A percentile compares a stretch with the other conserved stretches of the same genome.
These are phyloP conservation scores for Dyspetes luteomarginatus DNA, from an alignment of 2,888 invertebrate species.

Conservation along the genomic window DNA sequence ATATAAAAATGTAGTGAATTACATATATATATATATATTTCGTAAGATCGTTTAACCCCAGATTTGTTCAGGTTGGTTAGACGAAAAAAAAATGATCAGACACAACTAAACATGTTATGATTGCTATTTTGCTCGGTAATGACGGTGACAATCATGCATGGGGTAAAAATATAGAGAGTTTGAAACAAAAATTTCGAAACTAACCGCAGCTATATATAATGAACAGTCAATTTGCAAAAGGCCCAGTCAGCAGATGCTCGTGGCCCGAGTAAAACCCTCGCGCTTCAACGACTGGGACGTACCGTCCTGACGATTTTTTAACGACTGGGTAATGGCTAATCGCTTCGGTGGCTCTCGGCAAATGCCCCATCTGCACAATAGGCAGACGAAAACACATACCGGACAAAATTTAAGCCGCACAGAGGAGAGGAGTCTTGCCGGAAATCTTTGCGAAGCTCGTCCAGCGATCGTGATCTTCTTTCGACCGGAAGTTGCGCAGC, in stretches of 20 bases:
- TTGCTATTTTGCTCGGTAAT: not conserved
- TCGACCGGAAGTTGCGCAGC: slow-evolving; percentile 60
- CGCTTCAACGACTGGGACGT: slow-evolving; percentile 37
- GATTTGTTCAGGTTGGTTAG: no score
- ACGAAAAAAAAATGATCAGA: no score
- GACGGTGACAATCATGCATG: not conserved
- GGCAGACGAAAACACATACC: slow-evolving; percentile 26
- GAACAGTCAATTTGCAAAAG: slow-evolving; percentile 32
- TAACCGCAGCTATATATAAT: not conserved
- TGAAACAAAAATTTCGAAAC: slow-evolving; percentile 16
- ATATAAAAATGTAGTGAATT: no score
- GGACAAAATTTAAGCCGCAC: slow-evolving; percentile 13
- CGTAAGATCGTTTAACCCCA: no score
- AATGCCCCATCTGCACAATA: slow-evolving; percentile 24
- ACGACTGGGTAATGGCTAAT: slow-evolving; percentile 58
- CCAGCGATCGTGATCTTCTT: slow-evolving; percentile 63
- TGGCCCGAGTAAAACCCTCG: slow-evolving; percentile 9
- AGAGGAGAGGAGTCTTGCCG: slow-evolving; percentile 45
- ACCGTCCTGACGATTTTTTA: slow-evolving; percentile 63
- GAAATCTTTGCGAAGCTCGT: slow-evolving; percentile 59
- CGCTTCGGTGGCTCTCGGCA: slow-evolving; percentile 59
- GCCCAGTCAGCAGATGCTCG: not conserved
- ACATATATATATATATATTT: no score
- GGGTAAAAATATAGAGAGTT: slow-evolving; percentile 4
- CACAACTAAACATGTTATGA: not conserved